These are phyloP conservation scores for Acanthococcus lagerstroemiae DNA, from an alignment of 2,888 invertebrate species.

Conservation along the genomic window DNA sequence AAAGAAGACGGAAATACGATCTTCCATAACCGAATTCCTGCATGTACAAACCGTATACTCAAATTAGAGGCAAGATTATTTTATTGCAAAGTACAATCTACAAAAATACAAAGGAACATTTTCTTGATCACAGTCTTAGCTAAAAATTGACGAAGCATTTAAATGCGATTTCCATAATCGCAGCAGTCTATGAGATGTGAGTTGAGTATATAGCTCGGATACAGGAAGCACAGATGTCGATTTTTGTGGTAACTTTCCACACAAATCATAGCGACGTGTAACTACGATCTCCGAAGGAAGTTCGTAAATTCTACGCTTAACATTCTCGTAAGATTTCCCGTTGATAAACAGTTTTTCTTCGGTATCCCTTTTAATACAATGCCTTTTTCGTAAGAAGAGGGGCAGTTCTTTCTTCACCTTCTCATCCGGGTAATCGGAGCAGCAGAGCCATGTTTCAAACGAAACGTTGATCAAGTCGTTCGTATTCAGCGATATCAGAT, in stretches of 20 bases:
- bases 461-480: conserved; percentile 24
- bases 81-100: background rate
- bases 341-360: background rate
- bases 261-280: conserved; percentile 9
- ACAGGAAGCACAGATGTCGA: conserved; percentile 24
- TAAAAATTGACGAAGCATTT: conserved; percentile 18
- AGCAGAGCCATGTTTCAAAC: conserved; percentile 43
- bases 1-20: conserved; percentile 12
- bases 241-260: conserved; percentile 20
- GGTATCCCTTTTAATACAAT: conserved; percentile 29
- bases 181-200: conserved; percentile 35
- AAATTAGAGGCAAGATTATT: no score
- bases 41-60: background rate
- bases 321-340: conserved; percentile 1
- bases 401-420: conserved; percentile 38
- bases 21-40: no score
- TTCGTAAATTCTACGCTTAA: conserved; percentile 2
- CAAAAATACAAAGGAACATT: background rate
- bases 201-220: conserved; percentile 33
- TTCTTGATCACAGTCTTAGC: conserved; percentile 14
- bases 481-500: conserved; percentile 6
- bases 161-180: conserved; percentile 34
- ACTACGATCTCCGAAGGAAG: background rate
- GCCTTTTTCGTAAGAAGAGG: conserved; percentile 39
- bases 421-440: conserved; percentile 40